Evolutionary conservation across 2,113 vertebrate genomes (phyloP).

Genomic region (Hippopotamus amphibius): DNA sequence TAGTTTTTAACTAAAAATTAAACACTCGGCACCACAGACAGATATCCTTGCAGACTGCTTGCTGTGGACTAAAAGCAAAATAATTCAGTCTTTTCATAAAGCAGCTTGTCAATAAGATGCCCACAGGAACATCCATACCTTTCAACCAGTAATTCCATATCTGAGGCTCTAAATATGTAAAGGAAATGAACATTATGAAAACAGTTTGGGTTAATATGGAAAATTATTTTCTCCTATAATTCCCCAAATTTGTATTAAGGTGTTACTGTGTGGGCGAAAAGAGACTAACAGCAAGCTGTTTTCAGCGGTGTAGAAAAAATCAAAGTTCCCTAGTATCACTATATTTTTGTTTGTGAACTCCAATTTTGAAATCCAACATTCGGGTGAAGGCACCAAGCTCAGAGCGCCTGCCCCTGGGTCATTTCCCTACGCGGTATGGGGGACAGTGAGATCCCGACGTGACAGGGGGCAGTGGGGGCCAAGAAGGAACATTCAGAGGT

Average conservation of each 20-base stretch:
- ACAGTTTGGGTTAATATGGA: neutral
- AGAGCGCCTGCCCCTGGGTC: neutral
- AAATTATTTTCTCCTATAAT: neutral
- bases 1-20: neutral
- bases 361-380: neutral
- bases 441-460: neutral
- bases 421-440: neutral
- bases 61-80: neutral
- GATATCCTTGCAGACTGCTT: neutral
- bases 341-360: neutral
- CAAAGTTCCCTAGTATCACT: neutral
- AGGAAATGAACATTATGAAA: neutral
- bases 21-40: neutral
- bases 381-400: neutral
- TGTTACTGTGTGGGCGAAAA: neutral
- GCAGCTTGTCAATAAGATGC: neutral
- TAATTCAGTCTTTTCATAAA: neutral
- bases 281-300: neutral
- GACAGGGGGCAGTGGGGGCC: neutral
- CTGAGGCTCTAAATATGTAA: neutral
- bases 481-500: neutral
- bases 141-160: neutral
- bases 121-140: neutral
- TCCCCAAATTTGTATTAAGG: neutral
- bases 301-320: neutral